A percentile compares a stretch with the other conserved stretches of the same genome.
Conservation (phyloP, 2,113 vertebrate genomes). For the Amblyornis subalaris region DNA sequence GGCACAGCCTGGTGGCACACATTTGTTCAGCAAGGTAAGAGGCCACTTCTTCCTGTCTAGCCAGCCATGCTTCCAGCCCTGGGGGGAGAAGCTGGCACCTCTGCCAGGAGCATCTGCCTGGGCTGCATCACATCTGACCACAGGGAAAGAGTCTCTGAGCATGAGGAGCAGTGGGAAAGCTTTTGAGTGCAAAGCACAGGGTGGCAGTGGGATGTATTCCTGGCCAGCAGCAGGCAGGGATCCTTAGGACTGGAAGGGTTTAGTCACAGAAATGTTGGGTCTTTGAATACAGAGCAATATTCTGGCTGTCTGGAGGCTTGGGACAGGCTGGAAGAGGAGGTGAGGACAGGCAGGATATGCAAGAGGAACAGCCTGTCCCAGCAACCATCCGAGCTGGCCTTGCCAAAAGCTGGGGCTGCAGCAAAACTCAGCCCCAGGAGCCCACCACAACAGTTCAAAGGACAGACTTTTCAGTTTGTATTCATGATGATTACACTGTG, state of each 20-base stretch:
- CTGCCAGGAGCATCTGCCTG: neutral
- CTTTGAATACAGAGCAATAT: neutral
- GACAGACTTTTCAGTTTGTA: neutral
- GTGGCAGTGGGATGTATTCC: neutral
- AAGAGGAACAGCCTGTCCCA: neutral
- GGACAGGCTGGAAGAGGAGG: neutral
- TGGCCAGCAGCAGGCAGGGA: neutral
- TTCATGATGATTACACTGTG: neutral
- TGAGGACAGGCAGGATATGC: neutral
- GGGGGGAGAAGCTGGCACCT: neutral
- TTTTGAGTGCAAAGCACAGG: neutral
- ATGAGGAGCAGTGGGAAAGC: neutral
- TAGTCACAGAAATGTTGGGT: neutral
- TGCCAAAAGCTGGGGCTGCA: neutral
- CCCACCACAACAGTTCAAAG: neutral
- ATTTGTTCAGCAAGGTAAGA: neutral
- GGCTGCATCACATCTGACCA: neutral
- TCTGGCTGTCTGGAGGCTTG: neutral
- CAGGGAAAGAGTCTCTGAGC: neutral
- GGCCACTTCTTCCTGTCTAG: neutral
- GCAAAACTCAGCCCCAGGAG: neutral
- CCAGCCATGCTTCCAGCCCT: neutral
- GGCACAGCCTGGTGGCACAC: neutral
- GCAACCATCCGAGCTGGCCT: rapidly evolving
- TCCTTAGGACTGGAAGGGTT: neutral